Percentiles rank a stretch among this genome's conserved stretches.
These are phyloP conservation scores for Gambelia wislizenii DNA, from an alignment of 2,797 vertebrate species.

Conservation along the genomic window DNA sequence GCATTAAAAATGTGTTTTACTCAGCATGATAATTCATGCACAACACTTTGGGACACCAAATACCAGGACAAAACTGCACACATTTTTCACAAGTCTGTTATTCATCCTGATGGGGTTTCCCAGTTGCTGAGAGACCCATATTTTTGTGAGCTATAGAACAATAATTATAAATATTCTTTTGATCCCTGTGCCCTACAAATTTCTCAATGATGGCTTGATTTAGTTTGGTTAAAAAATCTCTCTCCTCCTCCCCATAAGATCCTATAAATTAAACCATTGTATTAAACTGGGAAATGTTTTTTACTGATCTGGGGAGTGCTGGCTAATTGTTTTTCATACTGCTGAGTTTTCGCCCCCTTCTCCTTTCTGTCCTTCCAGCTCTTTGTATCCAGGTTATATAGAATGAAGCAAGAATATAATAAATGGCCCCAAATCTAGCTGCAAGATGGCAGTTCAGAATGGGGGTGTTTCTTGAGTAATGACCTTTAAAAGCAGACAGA, in stretches of 20 bases:
- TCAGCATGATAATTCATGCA: too few species aligned
- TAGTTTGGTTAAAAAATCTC: background rate
- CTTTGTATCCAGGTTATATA: conserved; percentile 27
- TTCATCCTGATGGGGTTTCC: too few species aligned
- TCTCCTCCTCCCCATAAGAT: conserved; percentile 26
- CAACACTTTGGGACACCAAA: too few species aligned
- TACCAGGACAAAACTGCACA: too few species aligned
- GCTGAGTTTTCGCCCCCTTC: background rate
- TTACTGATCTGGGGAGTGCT: conserved; percentile 48
- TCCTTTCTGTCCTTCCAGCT: conserved; percentile 21
- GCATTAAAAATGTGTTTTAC: too few species aligned
- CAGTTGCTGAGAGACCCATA: too few species aligned
- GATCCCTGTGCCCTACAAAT: background rate
- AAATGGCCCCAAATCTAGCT: conserved; percentile 38
- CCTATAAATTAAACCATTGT: conserved; percentile 51
- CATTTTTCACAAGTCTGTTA: too few species aligned
- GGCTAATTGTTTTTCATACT: conserved; percentile 29
- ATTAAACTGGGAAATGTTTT: conserved; percentile 58
- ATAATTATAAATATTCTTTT: too few species aligned
- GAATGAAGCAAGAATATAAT: conserved; percentile 28
- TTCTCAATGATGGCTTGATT: background rate
- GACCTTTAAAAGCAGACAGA: conserved; percentile 34
- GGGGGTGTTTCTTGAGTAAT: conserved; percentile 28
- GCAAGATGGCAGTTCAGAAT: background rate
- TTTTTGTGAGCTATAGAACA: too few species aligned